A percentile compares a stretch with the other conserved stretches of the same genome.
Evolutionary conservation across 30 jellyfish, hydroid and myxozoan species (phyloP).

Genomic region (Phacellophora camtschatica): DNA sequence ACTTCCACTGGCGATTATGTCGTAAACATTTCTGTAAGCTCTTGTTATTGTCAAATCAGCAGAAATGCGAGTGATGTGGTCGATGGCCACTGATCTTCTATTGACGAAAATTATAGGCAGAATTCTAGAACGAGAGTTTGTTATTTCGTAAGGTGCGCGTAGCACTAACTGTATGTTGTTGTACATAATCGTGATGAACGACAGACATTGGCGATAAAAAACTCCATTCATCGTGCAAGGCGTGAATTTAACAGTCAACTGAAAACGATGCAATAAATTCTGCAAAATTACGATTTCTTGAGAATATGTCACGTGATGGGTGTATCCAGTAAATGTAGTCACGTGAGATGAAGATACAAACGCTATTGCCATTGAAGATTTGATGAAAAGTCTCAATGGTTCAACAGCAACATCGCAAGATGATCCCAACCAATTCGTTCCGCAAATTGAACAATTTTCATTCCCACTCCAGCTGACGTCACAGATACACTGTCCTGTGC

Average conservation of each 20-base stretch:
- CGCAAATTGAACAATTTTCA: conserved; percentile 43
- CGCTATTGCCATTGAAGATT: conserved; percentile 16
- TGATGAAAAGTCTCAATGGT: conserved; percentile 19
- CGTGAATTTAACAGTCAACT: background rate
- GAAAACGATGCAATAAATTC: background rate
- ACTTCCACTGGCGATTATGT: background rate
- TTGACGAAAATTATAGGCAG: conserved; percentile 18
- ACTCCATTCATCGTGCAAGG: conserved; percentile 30
- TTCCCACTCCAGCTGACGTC: conserved; percentile 53
- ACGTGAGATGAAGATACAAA: conserved; percentile 31
- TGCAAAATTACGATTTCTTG: conserved; percentile 30
- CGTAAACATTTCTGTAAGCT: conserved; percentile 27
- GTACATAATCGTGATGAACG: conserved; percentile 20
- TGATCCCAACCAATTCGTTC: conserved; percentile 40
- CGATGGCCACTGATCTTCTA: background rate
- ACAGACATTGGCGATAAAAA: conserved; percentile 21
- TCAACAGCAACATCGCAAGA: conserved; percentile 32
- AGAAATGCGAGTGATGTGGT: conserved; percentile 23
- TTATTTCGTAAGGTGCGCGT: conserved; percentile 47
- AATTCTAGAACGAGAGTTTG: background rate
- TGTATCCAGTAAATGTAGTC: conserved; percentile 55
- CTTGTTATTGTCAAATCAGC: background rate
- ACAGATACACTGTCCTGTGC: conserved; percentile 39
- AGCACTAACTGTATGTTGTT: conserved; percentile 1
- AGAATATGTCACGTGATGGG: background rate